A percentile compares a stretch with the other conserved stretches of the same genome.
These are phyloP conservation scores for Crotalus helleri DNA, from an alignment of 2,113 vertebrate genomes.

Conservation along the genomic window DNA sequence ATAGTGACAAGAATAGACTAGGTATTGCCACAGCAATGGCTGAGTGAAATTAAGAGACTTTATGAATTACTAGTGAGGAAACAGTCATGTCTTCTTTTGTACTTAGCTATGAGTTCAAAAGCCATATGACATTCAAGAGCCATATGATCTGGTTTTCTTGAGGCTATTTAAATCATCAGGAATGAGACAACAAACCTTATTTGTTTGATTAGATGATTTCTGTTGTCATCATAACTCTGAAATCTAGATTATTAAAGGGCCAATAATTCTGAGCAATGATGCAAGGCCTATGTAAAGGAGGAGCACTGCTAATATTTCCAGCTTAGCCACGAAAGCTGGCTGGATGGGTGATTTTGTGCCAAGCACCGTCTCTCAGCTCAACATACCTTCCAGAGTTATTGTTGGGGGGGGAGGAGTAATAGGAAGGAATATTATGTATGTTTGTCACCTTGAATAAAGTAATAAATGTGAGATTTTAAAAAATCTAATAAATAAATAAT, in stretches of 20 bases:
- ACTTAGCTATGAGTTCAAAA: not conserved
- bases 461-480: too few species aligned
- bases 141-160: not conserved
- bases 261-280: not conserved
- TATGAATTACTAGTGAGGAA: not conserved
- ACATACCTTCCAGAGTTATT: too few species aligned
- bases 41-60: not conserved
- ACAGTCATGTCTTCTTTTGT: not conserved
- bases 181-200: not conserved
- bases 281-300: not conserved
- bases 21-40: not conserved
- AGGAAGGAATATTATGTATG: too few species aligned
- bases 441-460: too few species aligned
- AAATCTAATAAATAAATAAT: too few species aligned
- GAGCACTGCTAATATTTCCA: not conserved
- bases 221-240: not conserved
- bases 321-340: too few species aligned
- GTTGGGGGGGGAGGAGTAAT: too few species aligned
- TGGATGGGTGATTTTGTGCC: too few species aligned
- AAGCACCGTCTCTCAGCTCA: too few species aligned
- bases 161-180: not conserved
- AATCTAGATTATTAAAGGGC: not conserved
- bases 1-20: not conserved
- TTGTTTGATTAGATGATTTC: not conserved
- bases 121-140: not conserved